phyloP scores from a whole-genome alignment of 2,797 vertebrate species.

The Odontamblyopus rebecca region DNA sequence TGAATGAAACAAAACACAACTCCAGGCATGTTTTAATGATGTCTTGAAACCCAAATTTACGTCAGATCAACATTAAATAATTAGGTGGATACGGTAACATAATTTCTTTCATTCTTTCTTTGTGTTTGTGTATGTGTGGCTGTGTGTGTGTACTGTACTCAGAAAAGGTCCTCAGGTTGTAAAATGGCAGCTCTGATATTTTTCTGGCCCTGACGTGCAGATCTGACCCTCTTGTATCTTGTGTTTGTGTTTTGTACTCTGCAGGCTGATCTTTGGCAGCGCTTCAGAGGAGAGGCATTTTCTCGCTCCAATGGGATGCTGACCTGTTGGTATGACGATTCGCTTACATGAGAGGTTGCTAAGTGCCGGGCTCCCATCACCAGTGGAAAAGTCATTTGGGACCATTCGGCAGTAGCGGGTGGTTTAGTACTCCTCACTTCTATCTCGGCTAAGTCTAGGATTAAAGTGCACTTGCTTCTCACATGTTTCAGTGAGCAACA shows the following conservation, averaged over 20 bases:
- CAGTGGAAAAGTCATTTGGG: constrained; percentile 52
- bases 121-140: no score
- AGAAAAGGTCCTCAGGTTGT: constrained; percentile 8
- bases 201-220: constrained; percentile 1
- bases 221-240: constrained; percentile 6
- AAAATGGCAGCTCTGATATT: neutral
- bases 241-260: constrained; percentile 17
- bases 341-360: constrained; percentile 74
- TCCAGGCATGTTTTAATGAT: no score
- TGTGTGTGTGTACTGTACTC: no score
- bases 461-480: constrained; percentile 46
- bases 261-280: constrained; percentile 21
- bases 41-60: no score
- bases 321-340: constrained; percentile 63
- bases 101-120: no score
- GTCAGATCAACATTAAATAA: no score
- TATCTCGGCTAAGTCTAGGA: constrained; percentile 29
- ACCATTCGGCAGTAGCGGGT: constrained; percentile 42
- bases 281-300: constrained; percentile 21
- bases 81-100: no score
- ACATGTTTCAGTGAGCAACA: constrained; percentile 52
- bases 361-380: constrained; percentile 60
- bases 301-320: constrained; percentile 51
- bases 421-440: constrained; percentile 35
- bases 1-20: no score